phyloP scores from a whole-genome alignment of 2,888 invertebrate species.

The Tricholauxania praeusta region DNA sequence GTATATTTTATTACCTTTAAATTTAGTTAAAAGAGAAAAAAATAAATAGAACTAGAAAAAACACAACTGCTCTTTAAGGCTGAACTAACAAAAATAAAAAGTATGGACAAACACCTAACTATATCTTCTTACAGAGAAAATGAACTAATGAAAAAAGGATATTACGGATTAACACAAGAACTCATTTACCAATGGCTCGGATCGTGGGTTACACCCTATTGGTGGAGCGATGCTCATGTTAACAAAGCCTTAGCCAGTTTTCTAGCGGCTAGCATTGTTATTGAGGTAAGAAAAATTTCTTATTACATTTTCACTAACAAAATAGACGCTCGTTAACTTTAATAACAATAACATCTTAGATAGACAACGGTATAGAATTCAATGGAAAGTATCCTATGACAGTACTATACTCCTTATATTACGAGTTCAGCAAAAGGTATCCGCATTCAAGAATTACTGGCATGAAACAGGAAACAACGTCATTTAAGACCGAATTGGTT shows the following conservation, averaged over 20 bases:
- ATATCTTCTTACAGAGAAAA: constrained; percentile 73
- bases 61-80: too few relatives aligned
- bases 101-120: too few relatives aligned
- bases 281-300: constrained; percentile 70
- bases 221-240: constrained; percentile 82
- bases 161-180: constrained; percentile 79
- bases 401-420: constrained; percentile 81
- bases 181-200: constrained; percentile 86
- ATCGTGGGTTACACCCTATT: constrained; percentile 78
- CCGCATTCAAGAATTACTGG: constrained; percentile 83
- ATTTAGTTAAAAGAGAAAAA: too few relatives aligned
- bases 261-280: constrained; percentile 78
- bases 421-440: constrained; percentile 83
- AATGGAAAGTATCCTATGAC: constrained; percentile 87
- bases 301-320: background rate
- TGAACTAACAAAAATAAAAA: too few relatives aligned
- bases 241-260: constrained; percentile 84
- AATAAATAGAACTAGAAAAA: too few relatives aligned
- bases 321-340: background rate
- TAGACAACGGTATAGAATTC: constrained; percentile 78
- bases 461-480: constrained; percentile 77
- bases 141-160: constrained; percentile 75
- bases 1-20: too few relatives aligned
- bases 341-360: constrained; percentile 65
- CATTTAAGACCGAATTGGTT: constrained; percentile 81